Evolutionary conservation across 2,113 vertebrate species (phyloP), one percentile per base, ranked within the genome.

Genomic region (Tylochromis polylepis): DNA sequence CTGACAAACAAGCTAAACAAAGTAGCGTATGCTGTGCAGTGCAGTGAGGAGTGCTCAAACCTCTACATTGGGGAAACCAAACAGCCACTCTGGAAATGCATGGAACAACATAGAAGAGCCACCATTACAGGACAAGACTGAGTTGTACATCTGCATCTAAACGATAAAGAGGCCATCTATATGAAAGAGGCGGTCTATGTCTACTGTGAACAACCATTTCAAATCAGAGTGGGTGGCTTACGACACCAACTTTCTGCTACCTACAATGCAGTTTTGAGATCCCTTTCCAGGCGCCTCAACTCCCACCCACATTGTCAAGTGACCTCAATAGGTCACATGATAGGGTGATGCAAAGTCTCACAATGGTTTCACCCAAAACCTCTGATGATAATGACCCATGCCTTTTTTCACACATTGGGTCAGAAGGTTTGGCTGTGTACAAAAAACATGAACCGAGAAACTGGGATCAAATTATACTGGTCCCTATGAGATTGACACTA

Each of bases 321-420:
- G 34, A 62, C 59, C 29, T 62, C 31, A 36, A 20, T 62, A 62
- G 59, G 59, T 36, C 3, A 1, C 0, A 31, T 36, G 34, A 36
- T 4, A 62, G 31, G 31, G 31, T 34, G 4, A 62, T 11, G 5
- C 59, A 62, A 62, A 9, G 31, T 36, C 59, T 62, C 59, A 62
- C 59, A 62, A 36, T 62, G 5, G 59, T n/a, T 62, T 62, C 59
- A 3, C 16, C 18, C 34, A 9, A 62, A 62, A 62, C 59, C 31
- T 62, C 16, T 36, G 59, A 10, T 36, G 10, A 62, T 62, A 62
- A 12, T 62, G 59, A 36, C 18, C 18, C 59, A 62, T 0, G 5
- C 31, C 10, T 62, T 62, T 62, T 62, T 6, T 62, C 18, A 62
- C 18, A 62, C 18, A 62, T 0, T 0, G 59, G 59, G 5, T 34